Evolutionary conservation across 2,797 vertebrate species (phyloP).

Genomic region (Acestrorhynchus altus): DNA sequence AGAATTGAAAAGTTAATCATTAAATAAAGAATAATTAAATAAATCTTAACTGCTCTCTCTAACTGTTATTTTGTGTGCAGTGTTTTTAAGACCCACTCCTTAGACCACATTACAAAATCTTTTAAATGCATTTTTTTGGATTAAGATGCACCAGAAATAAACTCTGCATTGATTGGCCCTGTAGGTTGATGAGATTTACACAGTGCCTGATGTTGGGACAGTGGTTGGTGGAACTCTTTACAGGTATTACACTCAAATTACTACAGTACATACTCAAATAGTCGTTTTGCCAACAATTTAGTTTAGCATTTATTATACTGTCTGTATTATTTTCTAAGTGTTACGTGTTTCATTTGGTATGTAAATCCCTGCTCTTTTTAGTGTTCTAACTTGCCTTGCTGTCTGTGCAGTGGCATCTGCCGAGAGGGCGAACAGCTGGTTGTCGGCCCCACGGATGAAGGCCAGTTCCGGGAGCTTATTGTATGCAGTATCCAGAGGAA

Average conservation of each 20-base stretch:
- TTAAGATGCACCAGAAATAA: neutral
- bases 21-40: too few species aligned
- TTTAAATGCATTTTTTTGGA: too few species aligned
- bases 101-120: too few species aligned
- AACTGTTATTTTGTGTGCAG: too few species aligned
- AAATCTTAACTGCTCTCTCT: too few species aligned
- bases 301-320: too few species aligned
- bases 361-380: neutral
- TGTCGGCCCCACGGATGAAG: conserved; percentile 92
- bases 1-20: too few species aligned
- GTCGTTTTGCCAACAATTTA: too few species aligned
- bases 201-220: conserved; percentile 96
- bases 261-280: neutral
- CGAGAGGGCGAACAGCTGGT: conserved; percentile 94
- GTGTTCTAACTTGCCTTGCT: neutral
- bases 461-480: conserved; percentile 88
- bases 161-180: conserved; percentile 30
- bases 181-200: conserved; percentile 99
- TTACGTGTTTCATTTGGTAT: neutral
- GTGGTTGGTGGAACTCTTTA: conserved; percentile 97
- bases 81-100: too few species aligned
- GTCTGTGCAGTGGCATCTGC: conserved; percentile 88
- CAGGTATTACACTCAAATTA: conserved; percentile 75
- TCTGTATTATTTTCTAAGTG: neutral
- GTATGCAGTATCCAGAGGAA: conserved; percentile 97